Evolutionary conservation across 2,113 vertebrate species (phyloP), one percentile per base, ranked within the genome.

Genomic region (Takifugu bimaculatus): DNA sequence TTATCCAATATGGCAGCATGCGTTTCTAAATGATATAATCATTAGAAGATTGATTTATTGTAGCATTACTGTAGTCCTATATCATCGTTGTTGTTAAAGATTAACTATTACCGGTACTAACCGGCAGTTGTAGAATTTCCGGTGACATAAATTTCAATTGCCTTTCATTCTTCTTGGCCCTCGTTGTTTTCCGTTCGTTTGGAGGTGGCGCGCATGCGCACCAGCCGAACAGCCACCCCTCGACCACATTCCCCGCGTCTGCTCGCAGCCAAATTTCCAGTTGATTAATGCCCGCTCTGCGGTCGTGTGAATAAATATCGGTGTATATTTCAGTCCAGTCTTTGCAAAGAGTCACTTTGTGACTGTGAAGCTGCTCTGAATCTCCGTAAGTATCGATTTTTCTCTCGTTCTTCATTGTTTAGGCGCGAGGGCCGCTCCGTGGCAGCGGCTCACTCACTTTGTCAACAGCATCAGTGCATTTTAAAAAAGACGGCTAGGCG

Each of bases 171-270:
- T 26, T 35, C 1, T 49, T 83, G 77, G 72, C 79, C 86, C 74
- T 82, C 59, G 6, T 42, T 42, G 0, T 1, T 56, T 29, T 6
- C 84, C 81, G 78, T 88, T 26, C 1, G 32, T 27, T 4, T 14
- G 10, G 47, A 10, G 4, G 58, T 6, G 29, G 3, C 11, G 26
- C 89, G 79, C 90, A 79, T 85, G 91, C 89, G 86, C 80, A 75
- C 0, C 68, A 12, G 13, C 0, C 13, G 7, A 45, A 10, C 13
- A 2, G 3, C 39, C 55, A 14, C 43, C 60, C 60, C 75, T 72
- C 26, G 55, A 77, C 60, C 76, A 85, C 90, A 91, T 91, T 92
- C 88, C 88, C 87, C 90, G 88, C 88, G 81, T 89, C 81, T 70
- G 66, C 10, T 68, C 57, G 51, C 54, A 76, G 70, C 50, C 47